Conservation (phyloP, 2,797 vertebrate genomes). For the Mergus octosetaceus region DNA sequence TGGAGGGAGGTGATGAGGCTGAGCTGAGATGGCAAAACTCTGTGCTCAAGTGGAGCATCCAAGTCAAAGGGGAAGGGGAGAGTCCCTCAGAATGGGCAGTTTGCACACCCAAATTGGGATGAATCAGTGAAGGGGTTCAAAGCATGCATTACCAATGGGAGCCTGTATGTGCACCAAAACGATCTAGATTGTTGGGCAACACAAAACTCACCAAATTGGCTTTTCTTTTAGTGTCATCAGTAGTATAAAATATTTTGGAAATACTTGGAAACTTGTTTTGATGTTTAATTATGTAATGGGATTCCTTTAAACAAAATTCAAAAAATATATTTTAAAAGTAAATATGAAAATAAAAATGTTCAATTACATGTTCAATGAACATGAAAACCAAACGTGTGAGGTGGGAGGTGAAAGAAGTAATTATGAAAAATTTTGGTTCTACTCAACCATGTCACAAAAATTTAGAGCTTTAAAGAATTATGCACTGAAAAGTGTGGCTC, state of each 20-base stretch:
- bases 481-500: not conserved
- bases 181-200: fast-evolving
- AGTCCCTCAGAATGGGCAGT: not conserved
- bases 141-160: fast-evolving
- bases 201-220: not conserved
- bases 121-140: not conserved
- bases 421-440: not conserved
- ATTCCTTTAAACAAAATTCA: not conserved
- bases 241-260: not conserved
- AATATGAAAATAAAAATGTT: not conserved
- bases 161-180: not conserved
- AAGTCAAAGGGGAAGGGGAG: not conserved
- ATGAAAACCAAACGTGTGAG: not conserved
- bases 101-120: not conserved
- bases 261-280: not conserved
- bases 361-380: not conserved
- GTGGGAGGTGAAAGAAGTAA: not conserved
- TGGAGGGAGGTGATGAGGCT: not conserved
- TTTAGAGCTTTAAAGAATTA: not conserved
- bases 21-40: not conserved
- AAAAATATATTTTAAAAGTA: not conserved
- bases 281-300: not conserved
- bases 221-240: not conserved
- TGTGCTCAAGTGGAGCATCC: not conserved
- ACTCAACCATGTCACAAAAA: not conserved